Base-by-base conservation (phyloP, 2,888 invertebrate species). In the Diadromus collaris region DNA sequence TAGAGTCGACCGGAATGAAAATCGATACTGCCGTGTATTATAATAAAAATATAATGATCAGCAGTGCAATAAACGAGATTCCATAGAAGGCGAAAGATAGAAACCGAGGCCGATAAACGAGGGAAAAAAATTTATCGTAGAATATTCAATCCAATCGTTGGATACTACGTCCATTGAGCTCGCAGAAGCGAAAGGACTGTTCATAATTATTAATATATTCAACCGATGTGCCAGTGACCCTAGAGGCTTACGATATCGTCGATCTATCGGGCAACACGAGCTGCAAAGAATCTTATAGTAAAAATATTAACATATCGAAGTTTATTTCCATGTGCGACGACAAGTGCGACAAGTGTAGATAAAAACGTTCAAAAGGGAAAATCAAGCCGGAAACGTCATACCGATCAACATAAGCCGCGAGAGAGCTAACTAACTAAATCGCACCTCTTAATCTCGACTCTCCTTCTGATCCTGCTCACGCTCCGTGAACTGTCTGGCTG, bases 171-270 rank as follows among this genome's bases (percentile, higher is more conserved):
- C 29, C 7, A 56, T 13, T 27, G 16, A 44, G 46, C 6, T 6
- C 2, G 56, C 2, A 56, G 48, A 67, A 67, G 48, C 67, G 67
- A 67, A 67, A 74, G 60, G 60, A 74, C 48, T 67, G 21, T 13
- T 19, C 7, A 24, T 60, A 21, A 74, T 67, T 74, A 67, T 68
- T 75, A 19, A 75, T 75, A 24, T 75, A 68, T 63, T 75, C 68
- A 24, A 44, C 54, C 19, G 32, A 19, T 54, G 68, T 75, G 75
- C 75, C 75, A 68, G 32, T 75, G 75, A 51, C 44, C 68, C 75
- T 51, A 51, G 51, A 32, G 21, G 24, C 16, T 38, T n/a, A 2
- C 27, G n/a, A 16, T 16, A 3, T 0, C 3, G 16, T n/a, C 38
- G 24, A 34, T 24, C n/a, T n/a, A 24, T 24, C 27, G 51, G 34